These are phyloP conservation scores for Pterocles gutturalis DNA, from an alignment of 2,113 vertebrate species.

Conservation along the genomic window DNA sequence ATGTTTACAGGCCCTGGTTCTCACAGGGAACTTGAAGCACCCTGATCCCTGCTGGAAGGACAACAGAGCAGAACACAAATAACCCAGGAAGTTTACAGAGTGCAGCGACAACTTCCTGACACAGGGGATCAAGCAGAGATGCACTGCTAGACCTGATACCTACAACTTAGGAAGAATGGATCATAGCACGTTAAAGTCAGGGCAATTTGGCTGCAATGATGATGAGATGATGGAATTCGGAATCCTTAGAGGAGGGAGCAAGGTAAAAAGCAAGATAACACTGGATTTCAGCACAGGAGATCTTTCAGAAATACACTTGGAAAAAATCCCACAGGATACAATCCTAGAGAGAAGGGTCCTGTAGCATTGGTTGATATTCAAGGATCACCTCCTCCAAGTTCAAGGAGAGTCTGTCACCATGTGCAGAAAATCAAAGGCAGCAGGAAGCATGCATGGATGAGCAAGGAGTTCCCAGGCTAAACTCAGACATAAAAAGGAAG, in stretches of 20 bases:
- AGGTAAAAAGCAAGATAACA: neutral
- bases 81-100: neutral
- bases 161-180: neutral
- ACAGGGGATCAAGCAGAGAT: neutral
- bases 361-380: neutral
- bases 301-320: neutral
- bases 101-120: neutral
- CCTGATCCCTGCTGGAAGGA: neutral
- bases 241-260: neutral
- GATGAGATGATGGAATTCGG: neutral
- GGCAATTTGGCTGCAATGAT: neutral
- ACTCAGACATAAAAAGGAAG: neutral
- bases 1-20: neutral
- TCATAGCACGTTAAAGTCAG: neutral
- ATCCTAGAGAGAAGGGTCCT: neutral
- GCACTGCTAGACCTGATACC: neutral
- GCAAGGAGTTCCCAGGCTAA: neutral
- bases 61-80: neutral
- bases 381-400: neutral
- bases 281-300: neutral
- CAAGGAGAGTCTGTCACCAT: neutral
- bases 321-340: neutral
- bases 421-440: neutral
- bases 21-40: neutral
- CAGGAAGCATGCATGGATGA: neutral